phyloP scores from a whole-genome alignment of 2,888 invertebrate species.

The Meteorus colon region DNA sequence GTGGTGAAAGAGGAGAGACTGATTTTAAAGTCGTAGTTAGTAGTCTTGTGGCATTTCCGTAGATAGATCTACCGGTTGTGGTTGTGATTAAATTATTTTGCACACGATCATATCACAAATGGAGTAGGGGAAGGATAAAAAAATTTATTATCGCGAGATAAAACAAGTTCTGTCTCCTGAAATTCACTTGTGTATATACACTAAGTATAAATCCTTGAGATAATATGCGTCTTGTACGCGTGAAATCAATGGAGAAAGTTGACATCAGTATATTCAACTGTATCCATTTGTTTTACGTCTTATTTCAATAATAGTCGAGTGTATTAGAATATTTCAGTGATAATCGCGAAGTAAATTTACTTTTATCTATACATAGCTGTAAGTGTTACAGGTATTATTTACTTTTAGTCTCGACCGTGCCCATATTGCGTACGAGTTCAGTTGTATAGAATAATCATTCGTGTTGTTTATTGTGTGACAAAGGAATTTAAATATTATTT shows the following conservation, averaged over 20 bases:
- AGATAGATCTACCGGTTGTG: slow-evolving; percentile 1
- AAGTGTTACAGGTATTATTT: slow-evolving; percentile 1
- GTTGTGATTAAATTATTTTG: no score
- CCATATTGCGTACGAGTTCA: background rate
- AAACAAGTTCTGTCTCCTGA: background rate
- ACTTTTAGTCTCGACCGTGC: background rate
- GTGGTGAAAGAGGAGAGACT: background rate
- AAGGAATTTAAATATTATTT: background rate
- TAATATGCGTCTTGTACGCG: background rate
- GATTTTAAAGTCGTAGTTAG: background rate
- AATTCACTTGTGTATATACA: background rate
- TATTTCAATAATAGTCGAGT: slow-evolving; percentile 9
- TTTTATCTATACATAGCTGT: slow-evolving; percentile 3
- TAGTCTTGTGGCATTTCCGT: slow-evolving; percentile 18
- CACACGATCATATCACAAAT: no score
- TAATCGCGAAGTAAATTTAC: slow-evolving; percentile 6
- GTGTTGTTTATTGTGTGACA: background rate
- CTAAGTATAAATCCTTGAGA: background rate
- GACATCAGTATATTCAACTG: background rate
- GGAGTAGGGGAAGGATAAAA: background rate
- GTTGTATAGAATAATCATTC: background rate
- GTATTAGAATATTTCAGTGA: background rate
- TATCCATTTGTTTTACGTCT: background rate
- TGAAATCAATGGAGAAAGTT: slow-evolving; percentile 18
- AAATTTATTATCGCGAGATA: background rate